A percentile compares a stretch with the other conserved stretches of the same genome.
Conservation (phyloP, 2,888 invertebrate species). For the Napeogenes inachia region DNA sequence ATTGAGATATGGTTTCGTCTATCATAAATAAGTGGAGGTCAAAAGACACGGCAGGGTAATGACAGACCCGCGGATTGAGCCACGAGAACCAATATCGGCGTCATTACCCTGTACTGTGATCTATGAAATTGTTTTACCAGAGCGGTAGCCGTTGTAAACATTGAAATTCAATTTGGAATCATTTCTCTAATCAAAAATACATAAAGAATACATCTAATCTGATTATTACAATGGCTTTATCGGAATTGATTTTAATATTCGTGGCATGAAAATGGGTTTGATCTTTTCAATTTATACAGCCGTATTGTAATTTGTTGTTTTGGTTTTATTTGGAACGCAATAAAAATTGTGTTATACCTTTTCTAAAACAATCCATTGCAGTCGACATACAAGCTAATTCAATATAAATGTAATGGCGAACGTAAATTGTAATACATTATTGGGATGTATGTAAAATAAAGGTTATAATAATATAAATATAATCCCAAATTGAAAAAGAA, state of each 20-base stretch:
- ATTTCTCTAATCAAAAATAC: constrained; percentile 29
- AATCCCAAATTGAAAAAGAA: too few species aligned
- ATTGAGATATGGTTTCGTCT: constrained; percentile 45
- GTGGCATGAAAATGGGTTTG: constrained; percentile 13
- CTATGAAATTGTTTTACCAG: constrained; percentile 50
- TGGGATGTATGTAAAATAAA: too few species aligned
- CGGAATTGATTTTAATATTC: constrained; percentile 13
- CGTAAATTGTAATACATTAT: too few species aligned
- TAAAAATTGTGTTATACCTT: constrained; percentile 6
- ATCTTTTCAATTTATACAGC: constrained; percentile 14
- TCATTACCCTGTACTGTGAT: constrained; percentile 34
- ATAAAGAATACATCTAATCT: constrained; percentile 21
- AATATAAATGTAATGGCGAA: too few species aligned
- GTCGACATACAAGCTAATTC: too few species aligned
- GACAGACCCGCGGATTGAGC: constrained; percentile 55
- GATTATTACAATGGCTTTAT: constrained; percentile 17
- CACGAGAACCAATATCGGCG: constrained; percentile 48
- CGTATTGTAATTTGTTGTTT: constrained; percentile 10
- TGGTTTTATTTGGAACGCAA: constrained; percentile 6
- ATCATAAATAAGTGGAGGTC: constrained; percentile 52
- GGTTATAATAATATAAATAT: too few species aligned
- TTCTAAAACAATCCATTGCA: constrained; percentile 5
- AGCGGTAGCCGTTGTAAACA: constrained; percentile 45
- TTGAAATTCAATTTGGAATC: constrained; percentile 46
- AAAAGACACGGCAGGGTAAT: constrained; percentile 68